Base-by-base conservation (phyloP, 2,888 invertebrate genomes). In the Caenorhabditis panamensis region DNA sequence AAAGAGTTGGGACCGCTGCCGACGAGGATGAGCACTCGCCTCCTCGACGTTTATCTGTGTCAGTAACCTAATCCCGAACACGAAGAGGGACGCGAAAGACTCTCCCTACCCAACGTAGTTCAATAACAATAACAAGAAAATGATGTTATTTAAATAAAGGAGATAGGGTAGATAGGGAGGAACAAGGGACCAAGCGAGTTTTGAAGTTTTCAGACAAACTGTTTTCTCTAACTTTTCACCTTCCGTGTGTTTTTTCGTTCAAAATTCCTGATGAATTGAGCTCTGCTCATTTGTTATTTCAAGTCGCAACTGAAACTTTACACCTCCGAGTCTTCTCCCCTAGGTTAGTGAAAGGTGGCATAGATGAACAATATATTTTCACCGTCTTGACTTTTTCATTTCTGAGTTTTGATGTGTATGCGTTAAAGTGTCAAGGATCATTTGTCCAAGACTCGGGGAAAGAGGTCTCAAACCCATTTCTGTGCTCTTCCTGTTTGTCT, bases 21-120 rank as follows among this genome's bases (percentile, higher is more conserved):
- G 58, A 47, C 63, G 47, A 63, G 58, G 58, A 73, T 58, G 59
- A 75, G 75, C 56, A 66, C 64, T 73, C 64, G 47, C 51, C 58
- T 66, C 66, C 75, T 66, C 61, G 66, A 66, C 66, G 66, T 66
- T 75, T 75, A 66, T 75, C 75, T 75, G 75, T 75, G 75, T 61
- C 66, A 75, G 75, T 75, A 75, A 75, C 75, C 66, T 75, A 75
- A 75, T 75, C 75, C 44, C 61, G 75, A 75, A 75, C 75, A 61
- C 75, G 61, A 61, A 66, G 72, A 47, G 64, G 53, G 51, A 53
- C 54, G 54, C 66, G 53, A 75, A 66, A 61, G 59, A 44, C 73
- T 75, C 41, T 24, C 28, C 44, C 41, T 51, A 62, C 62, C 58
- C 41, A 64, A 66, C 66, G 59, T 61, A 75, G 75, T 75, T 75